Evolutionary conservation across 2,113 vertebrate species (phyloP).

Genomic region (Pogonocichla stellata): DNA sequence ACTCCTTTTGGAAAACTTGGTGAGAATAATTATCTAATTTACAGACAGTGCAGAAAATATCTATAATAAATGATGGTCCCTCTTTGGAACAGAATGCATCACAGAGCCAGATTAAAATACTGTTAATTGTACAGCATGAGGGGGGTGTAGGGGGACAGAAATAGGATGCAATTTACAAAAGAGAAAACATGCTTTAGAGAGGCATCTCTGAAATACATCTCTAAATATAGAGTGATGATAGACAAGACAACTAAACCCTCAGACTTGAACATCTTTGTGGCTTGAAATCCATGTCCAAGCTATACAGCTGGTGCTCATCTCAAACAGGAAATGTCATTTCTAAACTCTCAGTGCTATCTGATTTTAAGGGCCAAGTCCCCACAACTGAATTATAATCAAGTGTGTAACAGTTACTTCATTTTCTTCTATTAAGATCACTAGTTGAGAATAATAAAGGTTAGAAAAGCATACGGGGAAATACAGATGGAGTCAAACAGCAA

Average conservation of each 20-base stretch:
- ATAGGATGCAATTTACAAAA: slow-evolving; percentile 45
- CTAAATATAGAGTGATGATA: slow-evolving; percentile 52
- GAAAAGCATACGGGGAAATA: not conserved
- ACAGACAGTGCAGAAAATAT: slow-evolving; percentile 57
- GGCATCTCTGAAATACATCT: slow-evolving; percentile 34
- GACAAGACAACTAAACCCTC: slow-evolving; percentile 42
- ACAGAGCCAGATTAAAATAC: slow-evolving; percentile 45
- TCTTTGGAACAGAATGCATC: slow-evolving; percentile 42
- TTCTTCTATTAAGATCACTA: not conserved
- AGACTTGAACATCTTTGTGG: slow-evolving; percentile 13
- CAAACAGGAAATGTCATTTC: not conserved
- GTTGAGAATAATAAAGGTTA: not conserved
- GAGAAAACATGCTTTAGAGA: slow-evolving; percentile 29
- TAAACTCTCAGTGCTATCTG: not conserved
- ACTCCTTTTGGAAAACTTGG: slow-evolving; percentile 36
- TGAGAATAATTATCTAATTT: slow-evolving; percentile 63
- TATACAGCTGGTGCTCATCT: slow-evolving; percentile 17
- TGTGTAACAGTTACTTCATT: not conserved
- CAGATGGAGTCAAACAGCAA: not conserved
- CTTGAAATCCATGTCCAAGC: slow-evolving; percentile 37
- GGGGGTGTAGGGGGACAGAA: slow-evolving; percentile 6
- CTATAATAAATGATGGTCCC: slow-evolving; percentile 35
- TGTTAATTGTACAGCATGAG: slow-evolving; percentile 50
- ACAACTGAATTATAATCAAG: not conserved
- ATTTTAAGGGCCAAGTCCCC: not conserved